Evolutionary conservation across 2,797 vertebrate species (phyloP).

Genomic region (Pristis pectinata): DNA sequence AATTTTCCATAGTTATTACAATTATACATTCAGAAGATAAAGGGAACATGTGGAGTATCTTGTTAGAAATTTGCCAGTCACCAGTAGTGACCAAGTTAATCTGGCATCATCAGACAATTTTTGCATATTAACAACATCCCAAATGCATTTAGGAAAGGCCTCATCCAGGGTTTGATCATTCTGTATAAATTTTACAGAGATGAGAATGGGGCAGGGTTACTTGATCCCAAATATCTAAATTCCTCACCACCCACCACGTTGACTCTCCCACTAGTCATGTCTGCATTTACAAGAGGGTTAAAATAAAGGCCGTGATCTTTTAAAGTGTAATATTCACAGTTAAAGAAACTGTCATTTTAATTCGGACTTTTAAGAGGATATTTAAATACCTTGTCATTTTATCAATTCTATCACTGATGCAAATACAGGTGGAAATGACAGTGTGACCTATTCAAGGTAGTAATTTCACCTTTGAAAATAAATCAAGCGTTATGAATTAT

Average conservation of each 20-base stretch:
- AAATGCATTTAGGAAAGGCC: background rate
- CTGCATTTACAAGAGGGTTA: too few species aligned
- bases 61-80: background rate
- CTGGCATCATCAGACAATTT: background rate
- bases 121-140: background rate
- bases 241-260: background rate
- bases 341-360: background rate
- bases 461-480: conserved; percentile 29
- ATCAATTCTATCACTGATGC: background rate
- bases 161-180: background rate
- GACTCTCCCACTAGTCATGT: background rate
- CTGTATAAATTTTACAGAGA: background rate
- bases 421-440: background rate
- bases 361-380: background rate
- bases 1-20: background rate
- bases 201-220: background rate
- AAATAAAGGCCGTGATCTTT: background rate
- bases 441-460: background rate
- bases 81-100: background rate
- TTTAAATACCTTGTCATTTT: background rate
- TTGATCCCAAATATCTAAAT: background rate
- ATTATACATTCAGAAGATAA: background rate
- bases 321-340: background rate
- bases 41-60: background rate
- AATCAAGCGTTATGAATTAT: conserved; percentile 32